Evolutionary conservation across 2,113 vertebrate genomes (phyloP).

Genomic region (Vidua macroura): DNA sequence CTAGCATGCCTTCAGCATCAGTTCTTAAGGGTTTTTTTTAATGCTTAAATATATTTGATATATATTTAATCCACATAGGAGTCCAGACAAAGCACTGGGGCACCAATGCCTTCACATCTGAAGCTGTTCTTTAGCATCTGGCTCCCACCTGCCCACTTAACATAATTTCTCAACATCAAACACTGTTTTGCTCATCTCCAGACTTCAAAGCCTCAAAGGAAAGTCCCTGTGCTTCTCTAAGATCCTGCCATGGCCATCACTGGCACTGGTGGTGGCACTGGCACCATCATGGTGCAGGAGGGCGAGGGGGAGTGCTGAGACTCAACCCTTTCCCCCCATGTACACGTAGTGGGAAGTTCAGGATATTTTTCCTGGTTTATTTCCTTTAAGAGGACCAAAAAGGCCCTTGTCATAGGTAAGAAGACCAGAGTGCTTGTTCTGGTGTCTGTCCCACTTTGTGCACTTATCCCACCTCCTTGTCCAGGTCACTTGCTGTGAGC

Average conservation of each 20-base stretch:
- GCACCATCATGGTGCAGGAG: not conserved
- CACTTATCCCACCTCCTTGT: not conserved
- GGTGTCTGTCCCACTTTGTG: not conserved
- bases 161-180: slow-evolving; percentile 15
- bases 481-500: not conserved
- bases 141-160: slow-evolving; percentile 48
- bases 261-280: not conserved
- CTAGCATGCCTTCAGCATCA: not conserved
- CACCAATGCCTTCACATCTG: not conserved
- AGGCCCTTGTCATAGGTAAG: not conserved
- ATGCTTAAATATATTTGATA: not conserved
- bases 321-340: accelerated
- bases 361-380: not conserved
- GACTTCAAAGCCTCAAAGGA: not conserved
- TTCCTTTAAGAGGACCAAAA: not conserved
- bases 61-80: not conserved
- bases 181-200: not conserved
- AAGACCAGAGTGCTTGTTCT: not conserved
- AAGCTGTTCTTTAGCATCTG: slow-evolving; percentile 30
- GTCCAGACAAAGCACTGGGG: not conserved
- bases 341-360: accelerated
- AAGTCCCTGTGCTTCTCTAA: not conserved
- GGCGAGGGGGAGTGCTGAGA: accelerated
- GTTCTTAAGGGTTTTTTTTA: not conserved
- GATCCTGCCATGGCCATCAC: not conserved